Percentiles rank a stretch among this genome's conserved stretches.
phyloP scores from a whole-genome alignment of 2,888 invertebrate genomes.

The Catocala nupta region DNA sequence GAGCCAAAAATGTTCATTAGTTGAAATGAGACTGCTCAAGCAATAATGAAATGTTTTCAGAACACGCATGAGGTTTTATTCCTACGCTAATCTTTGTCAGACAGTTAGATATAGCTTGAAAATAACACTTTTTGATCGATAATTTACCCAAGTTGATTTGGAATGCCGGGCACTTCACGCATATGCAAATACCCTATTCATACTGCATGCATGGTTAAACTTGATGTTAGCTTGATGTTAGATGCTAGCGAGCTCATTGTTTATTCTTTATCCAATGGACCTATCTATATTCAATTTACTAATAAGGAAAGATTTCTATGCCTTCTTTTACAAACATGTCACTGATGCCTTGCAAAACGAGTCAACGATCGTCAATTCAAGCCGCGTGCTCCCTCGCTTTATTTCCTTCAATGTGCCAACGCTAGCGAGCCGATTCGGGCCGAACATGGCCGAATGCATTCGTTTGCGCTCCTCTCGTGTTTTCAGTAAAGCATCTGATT shows the following conservation, averaged over 20 bases:
- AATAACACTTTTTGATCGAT: too few relatives aligned
- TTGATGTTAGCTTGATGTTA: too few relatives aligned
- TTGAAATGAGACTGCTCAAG: conserved; percentile 4
- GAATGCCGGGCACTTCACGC: too few relatives aligned
- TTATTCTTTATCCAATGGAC: neutral
- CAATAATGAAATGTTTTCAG: neutral
- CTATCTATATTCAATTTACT: neutral
- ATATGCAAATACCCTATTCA: too few relatives aligned
- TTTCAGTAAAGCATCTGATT: conserved; percentile 10
- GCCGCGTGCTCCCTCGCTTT: neutral
- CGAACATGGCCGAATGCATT: conserved; percentile 8
- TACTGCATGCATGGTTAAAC: too few relatives aligned
- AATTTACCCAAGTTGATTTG: too few relatives aligned
- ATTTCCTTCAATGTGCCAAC: conserved; percentile 5
- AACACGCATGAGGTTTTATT: too few relatives aligned
- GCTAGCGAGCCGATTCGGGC: neutral
- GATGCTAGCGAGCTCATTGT: neutral
- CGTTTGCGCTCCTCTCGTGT: neutral
- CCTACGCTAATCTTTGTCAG: too few relatives aligned
- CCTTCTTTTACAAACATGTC: neutral
- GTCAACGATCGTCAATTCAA: neutral
- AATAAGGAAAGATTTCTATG: neutral
- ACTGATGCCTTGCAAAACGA: conserved; percentile 5
- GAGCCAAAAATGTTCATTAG: conserved; percentile 10
- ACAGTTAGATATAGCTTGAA: too few relatives aligned